Base-by-base conservation (phyloP, 2,888 invertebrate genomes). In the Heliconius sara region DNA sequence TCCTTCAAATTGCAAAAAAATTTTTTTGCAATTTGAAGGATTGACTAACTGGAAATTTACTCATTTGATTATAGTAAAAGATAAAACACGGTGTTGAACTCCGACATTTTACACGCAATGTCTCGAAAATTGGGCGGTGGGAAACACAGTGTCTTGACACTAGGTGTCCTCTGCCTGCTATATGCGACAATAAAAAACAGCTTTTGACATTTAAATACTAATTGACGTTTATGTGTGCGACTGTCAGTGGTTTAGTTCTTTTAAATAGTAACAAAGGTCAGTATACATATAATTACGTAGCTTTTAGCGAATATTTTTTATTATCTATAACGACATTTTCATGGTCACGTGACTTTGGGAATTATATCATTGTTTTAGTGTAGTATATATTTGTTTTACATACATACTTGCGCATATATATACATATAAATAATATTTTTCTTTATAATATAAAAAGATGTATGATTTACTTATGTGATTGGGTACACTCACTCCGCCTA, bases 401-500 rank as follows among this genome's bases (percentile, higher is more conserved):
- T 68, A 39, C 39, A 68, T 22, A 68, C 39, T 22, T 68, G n/a
- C n/a, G n/a, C n/a, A 68, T n/a, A 39, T 22, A 67, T 7, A 39
- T 70, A 43, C 13, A 39, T 68, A 65, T 39, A 22, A 39, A n/a
- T 68, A 68, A 27, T 27, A 10, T 34, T 52, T 25, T 27, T 75
- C 65, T 75, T 74, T 74, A 25, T 68, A 43, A 68, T 43, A 68
- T 68, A 39, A 39, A 47, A 22, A 52, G 47, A 47, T 25, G 63
- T 70, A 72, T 80, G 76, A 73, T 66, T 73, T 77, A 39, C 65
- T 43, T 68, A 43, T 16, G 70, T 70, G 79, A 82, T 84, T 84
- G 82, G 84, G 84, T 85, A 92, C 86, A 90, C 89, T 89, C 87
- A 91, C 91, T 94, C 94, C 94, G 94, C 94, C 94, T 94, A 93